Evolutionary conservation across 2,113 vertebrate genomes (phyloP).

Genomic region (Datnioides undecimradiatus): DNA sequence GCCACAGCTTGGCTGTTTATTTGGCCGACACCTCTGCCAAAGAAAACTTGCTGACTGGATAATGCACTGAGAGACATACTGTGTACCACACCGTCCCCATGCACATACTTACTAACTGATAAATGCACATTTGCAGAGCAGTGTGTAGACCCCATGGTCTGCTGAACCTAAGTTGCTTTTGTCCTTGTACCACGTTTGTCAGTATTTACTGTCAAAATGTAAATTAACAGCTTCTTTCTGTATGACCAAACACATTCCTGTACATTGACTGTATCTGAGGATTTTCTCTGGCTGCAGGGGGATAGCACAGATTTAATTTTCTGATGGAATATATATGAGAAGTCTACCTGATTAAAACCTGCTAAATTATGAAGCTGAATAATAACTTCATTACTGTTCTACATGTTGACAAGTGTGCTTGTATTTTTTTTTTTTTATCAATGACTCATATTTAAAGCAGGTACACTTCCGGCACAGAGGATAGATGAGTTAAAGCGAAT

Average conservation of each 20-base stretch:
- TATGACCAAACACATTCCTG: neutral
- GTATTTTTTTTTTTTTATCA: slow-evolving; percentile 51
- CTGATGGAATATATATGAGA: slow-evolving; percentile 10
- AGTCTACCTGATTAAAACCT: slow-evolving; percentile 15
- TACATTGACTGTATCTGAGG: slow-evolving; percentile 4
- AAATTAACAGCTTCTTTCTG: slow-evolving; percentile 9
- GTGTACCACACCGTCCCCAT: slow-evolving; percentile 33
- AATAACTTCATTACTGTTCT: neutral
- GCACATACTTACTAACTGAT: slow-evolving; percentile 46
- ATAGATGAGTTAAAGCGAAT: slow-evolving; percentile 65
- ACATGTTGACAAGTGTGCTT: slow-evolving; percentile 17
- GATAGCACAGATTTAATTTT: slow-evolving; percentile 31
- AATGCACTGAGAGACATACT: slow-evolving; percentile 48
- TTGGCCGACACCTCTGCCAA: slow-evolving; percentile 55
- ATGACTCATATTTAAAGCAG: slow-evolving; percentile 35
- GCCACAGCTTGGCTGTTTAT: slow-evolving; percentile 43
- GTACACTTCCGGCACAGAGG: slow-evolving; percentile 32
- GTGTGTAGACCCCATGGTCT: slow-evolving; percentile 16
- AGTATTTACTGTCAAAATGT: slow-evolving; percentile 23
- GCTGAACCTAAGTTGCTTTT: slow-evolving; percentile 13
- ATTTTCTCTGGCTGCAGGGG: neutral
- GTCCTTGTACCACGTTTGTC: slow-evolving; percentile 15
- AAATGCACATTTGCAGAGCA: slow-evolving; percentile 48
- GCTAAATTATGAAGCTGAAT: slow-evolving; percentile 20
- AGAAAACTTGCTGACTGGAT: slow-evolving; percentile 68